phyloP scores from a whole-genome alignment of 2,113 vertebrate species.

The Lathamus discolor region DNA sequence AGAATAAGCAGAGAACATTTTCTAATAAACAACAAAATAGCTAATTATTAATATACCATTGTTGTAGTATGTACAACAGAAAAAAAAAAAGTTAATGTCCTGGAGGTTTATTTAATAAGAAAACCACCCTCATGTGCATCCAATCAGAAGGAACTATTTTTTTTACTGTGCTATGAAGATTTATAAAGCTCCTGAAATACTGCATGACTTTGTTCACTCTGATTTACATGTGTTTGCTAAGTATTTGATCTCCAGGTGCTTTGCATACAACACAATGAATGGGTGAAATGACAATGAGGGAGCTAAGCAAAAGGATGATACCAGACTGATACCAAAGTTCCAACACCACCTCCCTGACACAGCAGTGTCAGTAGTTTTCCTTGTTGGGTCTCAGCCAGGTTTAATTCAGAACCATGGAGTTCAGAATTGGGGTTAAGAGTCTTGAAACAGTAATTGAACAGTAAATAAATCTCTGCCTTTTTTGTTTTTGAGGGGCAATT shows the following conservation, averaged over 20 bases:
- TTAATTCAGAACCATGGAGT: neutral
- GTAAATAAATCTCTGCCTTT: neutral
- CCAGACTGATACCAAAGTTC: neutral
- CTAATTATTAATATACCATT: neutral
- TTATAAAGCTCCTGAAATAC: neutral
- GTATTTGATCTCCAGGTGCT: neutral
- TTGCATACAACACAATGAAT: neutral
- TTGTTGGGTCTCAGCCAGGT: neutral
- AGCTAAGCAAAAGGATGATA: neutral
- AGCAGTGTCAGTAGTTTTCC: neutral
- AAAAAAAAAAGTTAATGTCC: neutral
- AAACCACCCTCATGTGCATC: neutral
- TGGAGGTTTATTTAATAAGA: neutral
- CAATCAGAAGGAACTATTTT: neutral
- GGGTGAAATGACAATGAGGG: neutral
- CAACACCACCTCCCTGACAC: neutral
- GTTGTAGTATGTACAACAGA: neutral
- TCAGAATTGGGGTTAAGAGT: neutral
- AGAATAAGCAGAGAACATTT: neutral
- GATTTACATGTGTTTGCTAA: neutral
- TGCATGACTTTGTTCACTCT: neutral
- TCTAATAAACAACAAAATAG: neutral
- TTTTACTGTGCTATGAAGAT: neutral
- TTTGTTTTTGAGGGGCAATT: neutral
- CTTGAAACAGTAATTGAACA: accelerated